phyloP scores from a whole-genome alignment of 2,888 invertebrate species.

The Cylloceria caligata region DNA sequence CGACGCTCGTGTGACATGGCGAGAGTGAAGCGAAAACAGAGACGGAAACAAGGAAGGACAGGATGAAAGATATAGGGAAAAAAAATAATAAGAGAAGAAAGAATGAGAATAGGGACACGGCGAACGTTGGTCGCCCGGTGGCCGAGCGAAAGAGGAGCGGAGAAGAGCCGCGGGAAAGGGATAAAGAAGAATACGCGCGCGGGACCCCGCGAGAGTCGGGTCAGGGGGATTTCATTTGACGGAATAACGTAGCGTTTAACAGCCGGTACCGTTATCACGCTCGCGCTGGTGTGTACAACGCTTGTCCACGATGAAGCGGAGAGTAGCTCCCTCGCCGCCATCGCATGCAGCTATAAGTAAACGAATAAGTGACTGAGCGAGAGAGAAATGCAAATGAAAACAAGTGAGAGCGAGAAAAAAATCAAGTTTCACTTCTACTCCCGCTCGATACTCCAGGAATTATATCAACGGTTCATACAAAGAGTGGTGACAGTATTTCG shows the following conservation, averaged over 20 bases:
- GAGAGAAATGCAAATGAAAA: constrained; percentile 15
- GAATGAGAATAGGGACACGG: neutral
- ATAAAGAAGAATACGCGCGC: constrained; percentile 73
- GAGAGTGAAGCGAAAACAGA: constrained; percentile 30
- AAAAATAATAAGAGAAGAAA: neutral
- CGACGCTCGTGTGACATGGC: constrained; percentile 39
- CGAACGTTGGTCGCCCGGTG: neutral
- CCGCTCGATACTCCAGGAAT: too few relatives aligned
- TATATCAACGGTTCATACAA: too few relatives aligned
- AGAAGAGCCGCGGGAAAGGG: constrained; percentile 60
- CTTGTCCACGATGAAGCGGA: constrained; percentile 27
- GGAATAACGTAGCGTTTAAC: constrained; percentile 83
- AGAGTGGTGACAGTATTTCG: neutral
- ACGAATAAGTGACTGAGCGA: constrained; percentile 41
- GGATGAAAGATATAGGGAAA: neutral
- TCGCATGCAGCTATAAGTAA: constrained; percentile 9
- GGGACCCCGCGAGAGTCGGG: constrained; percentile 73
- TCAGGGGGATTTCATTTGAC: constrained; percentile 83
- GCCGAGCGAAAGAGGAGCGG: neutral
- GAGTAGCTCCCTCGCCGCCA: constrained; percentile 45
- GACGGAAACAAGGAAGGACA: constrained; percentile 22
- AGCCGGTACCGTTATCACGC: constrained; percentile 82
- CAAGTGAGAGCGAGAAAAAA: neutral
- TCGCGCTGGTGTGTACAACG: constrained; percentile 56
- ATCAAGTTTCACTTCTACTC: neutral